Base-by-base conservation (phyloP, 2,113 vertebrate genomes). In the Trinectes maculatus region DNA sequence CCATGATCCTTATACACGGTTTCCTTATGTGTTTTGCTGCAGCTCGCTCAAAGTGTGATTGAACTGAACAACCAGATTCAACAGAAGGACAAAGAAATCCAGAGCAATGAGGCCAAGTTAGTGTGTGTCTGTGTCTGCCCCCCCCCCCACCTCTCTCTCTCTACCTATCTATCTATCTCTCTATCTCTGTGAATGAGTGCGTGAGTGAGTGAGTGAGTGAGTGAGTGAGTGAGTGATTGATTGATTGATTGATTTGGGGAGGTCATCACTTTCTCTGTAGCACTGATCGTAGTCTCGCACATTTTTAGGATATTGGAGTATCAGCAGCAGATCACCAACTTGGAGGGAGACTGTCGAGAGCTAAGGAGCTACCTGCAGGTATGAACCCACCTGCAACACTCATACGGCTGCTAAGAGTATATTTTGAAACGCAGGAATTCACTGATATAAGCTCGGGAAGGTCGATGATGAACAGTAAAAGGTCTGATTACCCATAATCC, bases 51-150 rank as follows among this genome's bases (percentile, higher is more conserved):
- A 83, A 92, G 88, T 63, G 97, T 99, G 62, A 99, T 99, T 29
- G 96, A 99, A 74, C 91, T 99, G 65, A 99, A 98, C 79, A 96
- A 95, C 89, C 96, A 94, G 89, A 97, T 99, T 85, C 96, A 98
- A 53, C 94, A 94, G 85, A 99, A 99, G 62, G 98, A 99, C 91
- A 93, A 91, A 75, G 96, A 99, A 85, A 96, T 99, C 82, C 97
- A 97, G 91, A 87, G 79, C 87, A 99, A 98, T 4, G 95, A 98
- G 91, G 93, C 93, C 75, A 98, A 93, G 98, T 99, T 67, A 93
- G 95, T 94, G 56, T 42, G 26, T 40, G 7, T 55, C 2, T 39
- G 8, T 40, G 21, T 51, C 3, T 52, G 25, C n/a, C n/a, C n/a
- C n/a, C n/a, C n/a, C n/a, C n/a, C n/a, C n/a, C n/a, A n/a, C n/a